These are phyloP conservation scores for Tetranychus urticae DNA, from an alignment of 1,140 invertebrate species.

Conservation along the genomic window DNA sequence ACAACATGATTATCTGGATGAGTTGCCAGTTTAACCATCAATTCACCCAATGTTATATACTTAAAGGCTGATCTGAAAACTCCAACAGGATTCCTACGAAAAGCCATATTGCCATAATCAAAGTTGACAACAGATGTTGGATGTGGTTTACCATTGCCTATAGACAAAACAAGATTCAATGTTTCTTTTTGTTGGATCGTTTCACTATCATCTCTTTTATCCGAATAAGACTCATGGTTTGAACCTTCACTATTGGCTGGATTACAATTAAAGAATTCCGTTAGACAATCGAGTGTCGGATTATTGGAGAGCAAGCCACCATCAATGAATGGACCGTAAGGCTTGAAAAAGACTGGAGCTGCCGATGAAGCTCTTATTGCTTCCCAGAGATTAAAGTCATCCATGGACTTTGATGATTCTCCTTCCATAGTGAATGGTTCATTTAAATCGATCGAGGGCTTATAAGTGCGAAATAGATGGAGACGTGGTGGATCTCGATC, in stretches of 20 bases:
- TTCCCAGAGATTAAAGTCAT: conserved; percentile 43
- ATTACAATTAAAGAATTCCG: conserved; percentile 52
- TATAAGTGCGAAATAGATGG: conserved; percentile 60
- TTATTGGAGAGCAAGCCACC: conserved; percentile 91
- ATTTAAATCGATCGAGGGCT: conserved; percentile 4
- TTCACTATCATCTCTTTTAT: not conserved
- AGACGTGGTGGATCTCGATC: conserved; percentile 77
- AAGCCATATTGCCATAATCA: no score
- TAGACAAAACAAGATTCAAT: conserved; percentile 23
- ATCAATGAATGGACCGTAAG: conserved; percentile 60
- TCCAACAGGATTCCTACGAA: not conserved
- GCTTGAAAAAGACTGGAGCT: conserved; percentile 75
- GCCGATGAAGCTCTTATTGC: conserved; percentile 70
- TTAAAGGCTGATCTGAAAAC: not conserved
- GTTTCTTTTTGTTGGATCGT: not conserved
- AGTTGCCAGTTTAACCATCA: not conserved
- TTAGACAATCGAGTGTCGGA: conserved; percentile 74
- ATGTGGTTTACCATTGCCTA: conserved; percentile 24
- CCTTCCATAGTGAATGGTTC: not conserved
- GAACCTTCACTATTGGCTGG: conserved; percentile 30
- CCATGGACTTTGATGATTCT: not conserved
- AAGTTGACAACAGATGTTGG: conserved; percentile 16
- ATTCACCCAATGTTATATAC: not conserved
- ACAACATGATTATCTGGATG: conserved; percentile 68
- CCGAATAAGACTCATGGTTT: no score